Base-by-base conservation (phyloP, 2,888 invertebrate species). In the Microdon myrmicae region DNA sequence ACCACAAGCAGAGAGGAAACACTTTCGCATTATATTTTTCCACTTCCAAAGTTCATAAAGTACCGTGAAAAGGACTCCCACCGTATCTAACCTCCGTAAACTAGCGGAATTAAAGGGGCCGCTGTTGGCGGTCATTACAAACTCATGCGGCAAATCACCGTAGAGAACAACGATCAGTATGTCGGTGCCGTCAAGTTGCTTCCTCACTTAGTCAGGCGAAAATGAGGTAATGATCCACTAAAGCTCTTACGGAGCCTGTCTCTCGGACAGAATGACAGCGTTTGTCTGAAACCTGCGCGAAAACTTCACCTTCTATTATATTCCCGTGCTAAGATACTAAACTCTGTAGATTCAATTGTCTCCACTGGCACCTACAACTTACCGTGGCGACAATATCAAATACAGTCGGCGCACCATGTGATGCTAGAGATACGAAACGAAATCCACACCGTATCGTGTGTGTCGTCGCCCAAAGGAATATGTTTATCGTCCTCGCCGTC, bases 401-500 rank as follows among this genome's bases (percentile, higher is more conserved):
- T 29, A 16, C 53, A 16, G 25, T 13, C 5, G 34, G 34, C 34
- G 19, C 34, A 34, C 17, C 19, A 34, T 19, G 19, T 2, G 3
- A 4, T 9, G 35, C 34, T 35, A 31, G 20, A 29, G 41, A 26
- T 31, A n/a, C 9, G 23, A 29, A 28, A 20, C 26, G 28, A 12
- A 29, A 23, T 9, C 34, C 32, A 3, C 31, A 25, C 38, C 22
- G 17, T 20, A 14, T 32, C 34, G 41, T 41, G 53, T 35, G 39
- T 34, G 48, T 37, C 37, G 31, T 44, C 44, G 58, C 45, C 19
- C 53, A 38, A 8, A 16, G 41, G 58, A 58, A 58, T 58, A 64
- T 58, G 64, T 64, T 64, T 64, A 56, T 66, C 66, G 68, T 48
- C 48, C 41, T 60, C 67, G 67, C 68, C 69, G 64, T 61, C 75